Percentiles rank a stretch among this genome's conserved stretches.
Conservation (phyloP, 2,113 vertebrate genomes). For the Vimba vimba region DNA sequence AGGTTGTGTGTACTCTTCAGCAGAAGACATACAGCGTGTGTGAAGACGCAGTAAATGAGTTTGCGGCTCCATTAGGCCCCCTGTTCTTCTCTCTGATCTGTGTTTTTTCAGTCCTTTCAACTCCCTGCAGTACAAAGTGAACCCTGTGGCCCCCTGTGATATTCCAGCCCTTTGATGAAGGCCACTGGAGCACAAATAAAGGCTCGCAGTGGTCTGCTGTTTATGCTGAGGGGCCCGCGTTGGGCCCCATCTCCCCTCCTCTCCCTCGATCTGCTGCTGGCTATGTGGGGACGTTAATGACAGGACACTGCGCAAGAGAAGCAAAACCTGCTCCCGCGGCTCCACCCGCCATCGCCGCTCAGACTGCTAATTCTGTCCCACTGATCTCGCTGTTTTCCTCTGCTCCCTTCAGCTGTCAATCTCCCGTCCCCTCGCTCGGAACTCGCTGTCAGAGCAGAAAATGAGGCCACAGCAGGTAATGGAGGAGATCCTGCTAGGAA, state of each 20-base stretch:
- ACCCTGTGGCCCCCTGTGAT: constrained; percentile 49
- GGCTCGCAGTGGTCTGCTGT: constrained; percentile 38
- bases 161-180: constrained; percentile 58
- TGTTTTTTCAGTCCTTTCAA: constrained; percentile 36
- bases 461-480: constrained; percentile 58
- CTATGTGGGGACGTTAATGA: constrained; percentile 59
- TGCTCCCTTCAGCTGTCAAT: constrained; percentile 20
- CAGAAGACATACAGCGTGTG: constrained; percentile 1
- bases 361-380: constrained; percentile 33
- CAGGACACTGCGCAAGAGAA: constrained; percentile 45
- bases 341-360: constrained; percentile 42
- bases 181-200: constrained; percentile 57
- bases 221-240: constrained; percentile 39
- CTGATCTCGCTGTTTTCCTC: constrained; percentile 9
- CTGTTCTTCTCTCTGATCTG: constrained; percentile 42
- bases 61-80: constrained; percentile 4
- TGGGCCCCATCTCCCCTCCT: constrained; percentile 27
- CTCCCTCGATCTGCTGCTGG: constrained; percentile 35
- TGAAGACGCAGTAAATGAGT: constrained; percentile 25
- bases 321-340: constrained; percentile 23
- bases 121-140: constrained; percentile 44
- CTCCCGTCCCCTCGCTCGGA: constrained; percentile 9
- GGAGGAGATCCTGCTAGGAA: constrained; percentile 38
- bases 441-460: constrained; percentile 59
- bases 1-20: constrained; percentile 5